phyloP scores from a whole-genome alignment of 23 tunicate genomes.

The Ciona savignyi region DNA sequence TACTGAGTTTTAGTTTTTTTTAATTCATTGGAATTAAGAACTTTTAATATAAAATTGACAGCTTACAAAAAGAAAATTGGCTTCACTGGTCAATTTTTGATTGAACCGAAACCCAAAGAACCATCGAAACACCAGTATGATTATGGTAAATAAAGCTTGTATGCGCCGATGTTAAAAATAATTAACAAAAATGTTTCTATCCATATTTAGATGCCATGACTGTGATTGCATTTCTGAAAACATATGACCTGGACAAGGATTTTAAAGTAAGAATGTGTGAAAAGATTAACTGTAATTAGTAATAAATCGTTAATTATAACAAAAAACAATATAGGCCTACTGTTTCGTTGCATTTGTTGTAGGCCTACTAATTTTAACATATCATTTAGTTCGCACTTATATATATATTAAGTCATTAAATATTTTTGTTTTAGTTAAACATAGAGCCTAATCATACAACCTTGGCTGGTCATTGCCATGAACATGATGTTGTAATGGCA shows the following conservation, averaged over 20 bases:
- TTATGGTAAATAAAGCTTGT: conserved; percentile 46
- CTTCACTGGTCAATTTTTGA: conserved; percentile 76
- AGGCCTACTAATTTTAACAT: no score
- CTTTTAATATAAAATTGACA: neutral
- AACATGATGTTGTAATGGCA: conserved; percentile 84
- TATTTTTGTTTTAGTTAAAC: conserved; percentile 52
- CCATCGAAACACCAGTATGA: conserved; percentile 94
- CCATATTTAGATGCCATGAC: conserved; percentile 81
- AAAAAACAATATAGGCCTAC: neutral
- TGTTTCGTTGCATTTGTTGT: no score
- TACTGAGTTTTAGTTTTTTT: no score
- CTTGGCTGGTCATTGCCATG: conserved; percentile 87
- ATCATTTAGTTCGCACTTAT: no score
- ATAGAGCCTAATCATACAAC: conserved; percentile 96
- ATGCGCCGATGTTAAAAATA: no score
- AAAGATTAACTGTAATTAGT: neutral
- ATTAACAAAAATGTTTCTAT: no score
- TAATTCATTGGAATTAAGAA: no score
- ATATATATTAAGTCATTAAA: no score
- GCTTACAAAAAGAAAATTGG: conserved; percentile 95
- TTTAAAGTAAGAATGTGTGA: conserved; percentile 58
- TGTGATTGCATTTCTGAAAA: conserved; percentile 88
- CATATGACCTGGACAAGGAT: conserved; percentile 77
- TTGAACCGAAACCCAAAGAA: conserved; percentile 96
- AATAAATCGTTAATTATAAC: neutral